Evolutionary conservation across 1,140 invertebrate genomes (phyloP), one percentile per base, ranked within the genome.

Genomic region (Tetranychus urticae): DNA sequence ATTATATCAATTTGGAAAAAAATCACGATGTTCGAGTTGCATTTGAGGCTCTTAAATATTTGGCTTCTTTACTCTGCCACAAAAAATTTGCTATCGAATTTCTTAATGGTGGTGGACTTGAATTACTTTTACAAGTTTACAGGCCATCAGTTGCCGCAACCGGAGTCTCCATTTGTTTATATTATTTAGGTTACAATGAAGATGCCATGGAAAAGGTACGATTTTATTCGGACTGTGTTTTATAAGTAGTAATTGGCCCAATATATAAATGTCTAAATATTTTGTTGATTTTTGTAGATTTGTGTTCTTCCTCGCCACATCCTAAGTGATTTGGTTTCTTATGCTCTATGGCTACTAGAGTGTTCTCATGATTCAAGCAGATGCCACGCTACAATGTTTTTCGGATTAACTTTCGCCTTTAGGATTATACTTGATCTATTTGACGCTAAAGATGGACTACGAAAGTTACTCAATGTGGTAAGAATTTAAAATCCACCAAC

Each of bases 81-180:
- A 97, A 96, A 73, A 97, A 96, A 71, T 96, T 97, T 75, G 88
- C 88, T 0, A 81, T 94, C 10, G 90, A 97, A 71, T 97, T 97
- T 72, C 81, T 97, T 13, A 80, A 83, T 60, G 79, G 81, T 66
- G 82, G 83, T 47, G 90, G 90, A 3, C 70, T 96, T 54, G 73
- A 86, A 77, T 78, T 80, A 65, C 75, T 96, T 39, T 72, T 96
- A 3, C 82, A 88, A 69, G 85, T 97, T 3, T 86, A 88, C 5
- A 77, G 86, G 45, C 91, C 90, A 3, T 92, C 88, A 47, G 82
- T 97, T 37, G 88, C 91, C 2, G 88, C 92, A 0, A 93, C 90
- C 2, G 93, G 91, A 12, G 90, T 96, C 10, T 89, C 90, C 0
- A 86, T 96, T 61, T 93, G 90, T 70, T 76, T 97, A 5, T 97